These are phyloP conservation scores for Semaprochilodus insignis DNA, from an alignment of 2,797 vertebrate genomes.

Conservation along the genomic window DNA sequence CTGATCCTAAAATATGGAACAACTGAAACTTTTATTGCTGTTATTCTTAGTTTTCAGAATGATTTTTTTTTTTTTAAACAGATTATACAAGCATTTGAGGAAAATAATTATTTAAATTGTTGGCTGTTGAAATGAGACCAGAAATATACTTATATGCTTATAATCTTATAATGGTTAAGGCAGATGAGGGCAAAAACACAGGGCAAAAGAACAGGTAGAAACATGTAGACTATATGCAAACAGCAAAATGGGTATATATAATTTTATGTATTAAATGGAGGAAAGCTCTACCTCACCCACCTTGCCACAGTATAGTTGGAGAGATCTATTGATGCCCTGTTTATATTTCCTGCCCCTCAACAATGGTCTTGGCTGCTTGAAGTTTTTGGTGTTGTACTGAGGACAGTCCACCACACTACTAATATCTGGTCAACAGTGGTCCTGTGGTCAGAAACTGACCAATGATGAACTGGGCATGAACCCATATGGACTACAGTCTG, in stretches of 20 bases:
- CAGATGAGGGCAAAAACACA: too few species aligned
- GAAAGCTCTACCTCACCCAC: too few species aligned
- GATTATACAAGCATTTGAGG: too few species aligned
- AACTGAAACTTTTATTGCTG: not conserved
- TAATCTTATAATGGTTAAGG: not conserved
- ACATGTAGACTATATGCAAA: too few species aligned
- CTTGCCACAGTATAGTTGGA: too few species aligned
- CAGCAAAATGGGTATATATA: too few species aligned
- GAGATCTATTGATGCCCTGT: not conserved
- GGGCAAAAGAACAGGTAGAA: too few species aligned
- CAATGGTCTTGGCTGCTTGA: not conserved
- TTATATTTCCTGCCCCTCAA: not conserved
- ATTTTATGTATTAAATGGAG: too few species aligned
- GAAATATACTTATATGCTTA: not conserved
- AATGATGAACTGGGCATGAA: too few species aligned
- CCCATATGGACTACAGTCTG: not conserved
- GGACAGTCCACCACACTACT: not conserved
- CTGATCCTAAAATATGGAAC: not conserved
- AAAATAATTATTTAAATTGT: not conserved
- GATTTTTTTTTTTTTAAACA: too few species aligned
- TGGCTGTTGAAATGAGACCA: too few species aligned
- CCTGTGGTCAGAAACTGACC: not conserved
- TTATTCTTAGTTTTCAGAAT: not conserved
- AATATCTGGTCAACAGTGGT: not conserved
- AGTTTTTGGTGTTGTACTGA: not conserved